Base-by-base conservation (phyloP, 2,113 vertebrate genomes). In the Hylia prasina region DNA sequence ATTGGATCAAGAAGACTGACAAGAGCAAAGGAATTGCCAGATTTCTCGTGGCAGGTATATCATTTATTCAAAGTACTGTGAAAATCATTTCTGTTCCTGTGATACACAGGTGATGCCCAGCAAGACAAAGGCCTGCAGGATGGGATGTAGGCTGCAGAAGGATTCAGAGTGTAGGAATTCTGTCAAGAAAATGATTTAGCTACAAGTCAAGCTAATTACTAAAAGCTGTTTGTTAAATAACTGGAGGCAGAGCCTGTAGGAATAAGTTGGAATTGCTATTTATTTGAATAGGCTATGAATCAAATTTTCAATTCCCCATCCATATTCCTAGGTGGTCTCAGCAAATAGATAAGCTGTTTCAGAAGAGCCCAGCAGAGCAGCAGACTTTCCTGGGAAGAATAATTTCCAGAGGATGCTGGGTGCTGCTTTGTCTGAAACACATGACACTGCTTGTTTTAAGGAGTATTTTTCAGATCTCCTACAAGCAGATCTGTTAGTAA, bases 251-350 rank as follows among this genome's bases (percentile, higher is more conserved):
- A 88, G 13, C 45, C 63, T 82, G n/a, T 65, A 95, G 63, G 63
- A 89, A 28, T 50, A 53, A 85, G n/a, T 21, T 72, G 65, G 70
- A 93, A 69, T 79, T 85, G 23, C 65, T 90, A 16, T 82, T 93
- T 94, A 87, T 91, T 94, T 95, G 54, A 85, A 54, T 85, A 61
- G 61, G 54, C 73, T 58, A 15, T 63, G 61, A 82, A 72, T 95
- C 53, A 93, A 79, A 64, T 72, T 89, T 89, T 72, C 54, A 70
- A 4, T 83, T 93, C 76, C 73, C 3, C 0, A 16, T 75, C 50
- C 9, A 8, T 76, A 79, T 79, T 94, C 40, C 33, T 64, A 61
- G 71, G 70, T 90, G 94, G 66, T 73, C 84, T 93, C 66, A 51
- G 44, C 30, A 69, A 63, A 88, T 2, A 82, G 77, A 79, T 42